Evolutionary conservation across 2,113 vertebrate genomes (phyloP).

Genomic region (Dendrocopos noguchii): DNA sequence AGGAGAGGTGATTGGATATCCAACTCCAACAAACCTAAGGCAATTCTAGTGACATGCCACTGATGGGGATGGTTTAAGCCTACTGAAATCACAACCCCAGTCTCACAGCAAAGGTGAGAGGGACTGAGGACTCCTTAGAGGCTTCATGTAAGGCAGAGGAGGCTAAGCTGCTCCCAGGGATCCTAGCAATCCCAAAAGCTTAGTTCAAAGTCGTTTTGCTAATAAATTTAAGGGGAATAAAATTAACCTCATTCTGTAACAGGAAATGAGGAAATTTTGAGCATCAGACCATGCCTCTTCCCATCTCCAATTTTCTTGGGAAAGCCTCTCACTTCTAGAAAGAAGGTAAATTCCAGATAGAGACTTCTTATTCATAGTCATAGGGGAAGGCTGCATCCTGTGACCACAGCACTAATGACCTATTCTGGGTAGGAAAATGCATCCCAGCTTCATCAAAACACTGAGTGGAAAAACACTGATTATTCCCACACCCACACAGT

Average conservation of each 20-base stretch:
- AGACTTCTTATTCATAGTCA: constrained; percentile 7
- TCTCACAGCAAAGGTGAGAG: constrained; percentile 11
- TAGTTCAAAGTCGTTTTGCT: not conserved
- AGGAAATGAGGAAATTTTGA: constrained; percentile 24
- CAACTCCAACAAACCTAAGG: not conserved
- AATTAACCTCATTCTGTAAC: not conserved
- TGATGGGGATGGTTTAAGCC: not conserved
- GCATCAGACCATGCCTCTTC: constrained; percentile 10
- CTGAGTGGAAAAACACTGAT: constrained; percentile 63
- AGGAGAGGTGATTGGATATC: not conserved
- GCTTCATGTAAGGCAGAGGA: not conserved
- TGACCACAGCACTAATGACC: constrained; percentile 28
- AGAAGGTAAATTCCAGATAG: not conserved
- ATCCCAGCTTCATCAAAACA: constrained; percentile 69
- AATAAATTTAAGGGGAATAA: constrained; percentile 16
- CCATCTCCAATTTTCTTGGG: constrained; percentile 4
- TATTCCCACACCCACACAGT: constrained; percentile 46
- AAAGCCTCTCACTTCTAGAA: constrained; percentile 24
- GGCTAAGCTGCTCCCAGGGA: not conserved
- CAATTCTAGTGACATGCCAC: not conserved
- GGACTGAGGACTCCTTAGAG: not conserved
- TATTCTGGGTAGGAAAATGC: constrained; percentile 57
- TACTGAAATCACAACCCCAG: not conserved
- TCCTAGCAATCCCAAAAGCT: not conserved
- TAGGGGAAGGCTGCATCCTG: constrained; percentile 33